Conservation (phyloP, 64 coral and sea anemone species). For the Pachyseris speciosa region DNA sequence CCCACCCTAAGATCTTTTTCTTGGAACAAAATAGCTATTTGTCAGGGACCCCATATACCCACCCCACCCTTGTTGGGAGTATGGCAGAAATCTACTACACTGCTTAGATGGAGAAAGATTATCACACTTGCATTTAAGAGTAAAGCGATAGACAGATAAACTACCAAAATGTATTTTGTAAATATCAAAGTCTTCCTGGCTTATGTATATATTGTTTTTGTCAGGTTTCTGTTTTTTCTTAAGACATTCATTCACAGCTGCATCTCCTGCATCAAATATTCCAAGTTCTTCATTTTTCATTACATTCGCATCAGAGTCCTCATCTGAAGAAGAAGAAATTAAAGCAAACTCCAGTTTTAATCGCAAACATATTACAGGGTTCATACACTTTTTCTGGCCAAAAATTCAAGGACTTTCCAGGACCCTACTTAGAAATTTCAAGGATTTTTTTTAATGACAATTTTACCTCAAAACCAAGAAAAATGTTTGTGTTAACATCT, state of each 20-base stretch:
- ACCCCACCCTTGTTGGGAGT: conserved; percentile 94
- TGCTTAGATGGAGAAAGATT: conserved; percentile 36
- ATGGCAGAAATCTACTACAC: conserved; percentile 86
- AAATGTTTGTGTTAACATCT: too few relatives aligned
- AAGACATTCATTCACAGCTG: conserved; percentile 91
- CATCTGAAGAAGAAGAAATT: background rate
- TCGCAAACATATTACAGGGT: too few relatives aligned
- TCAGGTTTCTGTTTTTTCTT: conserved; percentile 75
- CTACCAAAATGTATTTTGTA: conserved; percentile 95
- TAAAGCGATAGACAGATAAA: conserved; percentile 86
- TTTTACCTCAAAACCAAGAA: too few relatives aligned
- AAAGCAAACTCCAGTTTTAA: background rate
- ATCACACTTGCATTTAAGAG: conserved; percentile 79
- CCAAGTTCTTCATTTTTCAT: conserved; percentile 79
- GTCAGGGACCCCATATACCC: conserved; percentile 95
- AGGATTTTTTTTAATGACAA: too few relatives aligned
- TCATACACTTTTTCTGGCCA: too few relatives aligned
- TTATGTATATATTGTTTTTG: conserved; percentile 79
- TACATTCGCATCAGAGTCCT: conserved; percentile 76
- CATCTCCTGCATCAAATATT: conserved; percentile 90
- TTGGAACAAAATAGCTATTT: conserved; percentile 88
- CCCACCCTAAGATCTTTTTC: conserved; percentile 72
- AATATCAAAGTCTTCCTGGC: conserved; percentile 83
- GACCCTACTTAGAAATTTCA: too few relatives aligned
- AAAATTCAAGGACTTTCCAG: too few relatives aligned